Base-by-base conservation (phyloP, 2,888 invertebrate genomes). In the Drosophila gaucha region DNA sequence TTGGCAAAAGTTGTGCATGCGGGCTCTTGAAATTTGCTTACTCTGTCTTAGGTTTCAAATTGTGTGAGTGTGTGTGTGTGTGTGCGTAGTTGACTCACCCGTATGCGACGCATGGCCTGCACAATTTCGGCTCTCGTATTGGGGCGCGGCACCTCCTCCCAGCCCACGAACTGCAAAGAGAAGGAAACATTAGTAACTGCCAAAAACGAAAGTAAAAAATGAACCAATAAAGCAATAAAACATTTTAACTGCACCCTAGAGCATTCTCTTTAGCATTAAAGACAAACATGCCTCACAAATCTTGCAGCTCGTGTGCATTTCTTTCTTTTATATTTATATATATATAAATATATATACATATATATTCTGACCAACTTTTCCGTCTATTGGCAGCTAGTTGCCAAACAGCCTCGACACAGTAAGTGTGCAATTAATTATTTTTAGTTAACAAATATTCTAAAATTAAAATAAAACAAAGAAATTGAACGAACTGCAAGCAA, bases 111-210 rank as follows among this genome's bases (percentile, higher is more conserved):
- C 99, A 99, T 99, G 72, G 99, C 99, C 71, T 99, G 98, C 64
- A 99, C 99, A 91, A 99, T 99, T 93, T 99, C 99, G 79, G 99
- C 97, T 85, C 99, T 94, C 91, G 97, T 99, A 79, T 97, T 97
- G 28, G 99, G 99, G 80, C 99, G 94, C 16, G 98, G 97, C 85
- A 99, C 98, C 92, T 99, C 99, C 95, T 99, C 94, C 75, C 97
- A 98, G 78, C 99, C 99, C 91, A 99, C 99, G 92, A 98, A 98
- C 99, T 99, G 95, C 50, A 96, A 95, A 88, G 87, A 71, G 80
- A 86, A 71, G n/a, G n/a, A 35, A 35, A 20, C 66, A 57, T 56
- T 6, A 46, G 9, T 39, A 38, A 66, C 65, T 66, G 44, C 41
- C 28, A 24, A 28, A 51, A 38, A 51, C 16, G 36, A 30, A 24